Conservation (phyloP, 2,797 vertebrate genomes). For the Masticophis lateralis region DNA sequence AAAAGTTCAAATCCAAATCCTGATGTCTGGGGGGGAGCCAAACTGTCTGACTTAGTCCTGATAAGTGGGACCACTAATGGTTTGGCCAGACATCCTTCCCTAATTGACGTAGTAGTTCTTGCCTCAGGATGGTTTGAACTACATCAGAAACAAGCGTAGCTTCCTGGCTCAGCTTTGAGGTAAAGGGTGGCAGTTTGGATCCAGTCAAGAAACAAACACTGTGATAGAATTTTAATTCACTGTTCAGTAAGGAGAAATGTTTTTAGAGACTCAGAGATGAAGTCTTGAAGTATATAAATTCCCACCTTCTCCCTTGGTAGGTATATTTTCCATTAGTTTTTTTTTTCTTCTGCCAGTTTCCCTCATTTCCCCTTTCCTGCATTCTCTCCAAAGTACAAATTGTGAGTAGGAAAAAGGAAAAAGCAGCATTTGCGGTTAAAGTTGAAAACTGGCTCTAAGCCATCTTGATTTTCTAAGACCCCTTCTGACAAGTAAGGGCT, state of each 20-base stretch:
- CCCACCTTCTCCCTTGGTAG: background rate
- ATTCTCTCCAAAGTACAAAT: background rate
- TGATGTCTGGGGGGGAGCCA: background rate
- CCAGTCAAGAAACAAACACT: background rate
- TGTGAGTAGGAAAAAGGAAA: background rate
- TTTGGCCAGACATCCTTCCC: slow-evolving; percentile 3
- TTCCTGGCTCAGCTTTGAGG: background rate
- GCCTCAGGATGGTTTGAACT: background rate
- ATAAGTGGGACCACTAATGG: background rate
- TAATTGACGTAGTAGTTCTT: background rate
- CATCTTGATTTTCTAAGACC: background rate
- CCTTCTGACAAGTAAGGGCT: background rate
- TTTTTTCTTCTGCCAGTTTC: background rate
- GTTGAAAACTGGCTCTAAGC: background rate
- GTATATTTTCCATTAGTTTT: background rate
- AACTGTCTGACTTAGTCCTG: background rate
- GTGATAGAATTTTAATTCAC: background rate
- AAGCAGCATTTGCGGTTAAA: background rate
- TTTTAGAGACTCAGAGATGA: background rate
- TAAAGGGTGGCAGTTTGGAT: background rate
- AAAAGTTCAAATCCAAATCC: background rate
- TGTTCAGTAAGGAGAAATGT: background rate
- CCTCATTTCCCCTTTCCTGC: background rate
- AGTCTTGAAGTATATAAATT: background rate
- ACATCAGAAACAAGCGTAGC: background rate